A percentile compares a stretch with the other conserved stretches of the same genome.
phyloP scores from a whole-genome alignment of 2,888 invertebrate species.

The Cantharis rustica region DNA sequence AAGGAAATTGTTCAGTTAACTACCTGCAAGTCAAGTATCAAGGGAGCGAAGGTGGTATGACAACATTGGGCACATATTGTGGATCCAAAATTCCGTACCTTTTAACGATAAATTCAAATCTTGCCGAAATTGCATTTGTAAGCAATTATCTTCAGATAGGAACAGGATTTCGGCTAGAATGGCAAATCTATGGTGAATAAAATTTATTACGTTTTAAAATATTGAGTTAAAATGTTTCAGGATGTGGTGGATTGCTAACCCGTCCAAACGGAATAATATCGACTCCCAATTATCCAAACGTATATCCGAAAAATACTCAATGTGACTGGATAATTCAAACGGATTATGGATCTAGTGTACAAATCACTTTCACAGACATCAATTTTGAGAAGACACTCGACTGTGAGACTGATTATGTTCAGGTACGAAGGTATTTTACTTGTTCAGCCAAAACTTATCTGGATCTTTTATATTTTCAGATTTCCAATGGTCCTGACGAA shows the following conservation, averaged over 20 bases:
- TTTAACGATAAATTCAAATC: constrained; percentile 63
- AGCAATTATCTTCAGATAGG: constrained; percentile 62
- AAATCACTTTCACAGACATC: constrained; percentile 70
- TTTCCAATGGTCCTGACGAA: constrained; percentile 69
- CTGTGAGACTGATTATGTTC: constrained; percentile 74
- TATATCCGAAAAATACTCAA: constrained; percentile 71
- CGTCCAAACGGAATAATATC: constrained; percentile 73
- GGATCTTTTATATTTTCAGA: constrained; percentile 36
- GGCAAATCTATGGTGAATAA: constrained; percentile 66
- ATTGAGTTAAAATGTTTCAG: constrained; percentile 45
- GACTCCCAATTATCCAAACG: constrained; percentile 85
- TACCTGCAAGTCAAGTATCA: constrained; percentile 58
- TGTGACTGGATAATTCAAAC: constrained; percentile 82
- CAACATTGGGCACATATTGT: constrained; percentile 55
- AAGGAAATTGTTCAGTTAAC: constrained; percentile 55
- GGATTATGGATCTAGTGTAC: constrained; percentile 71
- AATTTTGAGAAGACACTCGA: constrained; percentile 65
- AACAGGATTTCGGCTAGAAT: constrained; percentile 83
- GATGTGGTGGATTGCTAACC: constrained; percentile 81
- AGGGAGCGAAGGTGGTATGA: constrained; percentile 40
- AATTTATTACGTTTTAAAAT: neutral
- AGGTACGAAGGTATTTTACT: constrained; percentile 53
- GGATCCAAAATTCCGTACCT: constrained; percentile 58
- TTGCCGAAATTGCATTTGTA: constrained; percentile 68
- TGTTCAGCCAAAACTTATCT: neutral